phyloP scores from a whole-genome alignment of 2,797 vertebrate genomes.

The Acanthiza pusilla region DNA sequence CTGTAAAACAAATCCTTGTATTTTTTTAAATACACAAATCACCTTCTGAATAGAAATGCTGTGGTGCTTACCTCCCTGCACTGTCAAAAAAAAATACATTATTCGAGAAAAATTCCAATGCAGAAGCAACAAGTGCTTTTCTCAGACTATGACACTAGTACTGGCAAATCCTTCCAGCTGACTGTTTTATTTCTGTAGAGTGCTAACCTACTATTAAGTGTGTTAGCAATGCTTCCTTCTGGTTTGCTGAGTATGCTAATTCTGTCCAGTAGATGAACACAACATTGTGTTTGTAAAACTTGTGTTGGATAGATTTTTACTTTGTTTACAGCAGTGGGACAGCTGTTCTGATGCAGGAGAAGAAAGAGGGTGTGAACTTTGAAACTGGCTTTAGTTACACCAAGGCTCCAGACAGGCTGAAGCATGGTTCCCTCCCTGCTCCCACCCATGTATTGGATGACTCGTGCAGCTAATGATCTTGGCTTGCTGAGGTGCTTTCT shows the following conservation, averaged over 20 bases:
- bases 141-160: not conserved
- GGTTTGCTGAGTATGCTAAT: not conserved
- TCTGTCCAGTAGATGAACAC: not conserved
- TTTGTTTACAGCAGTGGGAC: not conserved
- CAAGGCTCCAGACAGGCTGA: not conserved
- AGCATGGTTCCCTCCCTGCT: not conserved
- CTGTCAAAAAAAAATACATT: not conserved
- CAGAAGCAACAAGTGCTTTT: not conserved
- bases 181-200: not conserved
- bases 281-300: not conserved
- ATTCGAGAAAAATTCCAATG: not conserved
- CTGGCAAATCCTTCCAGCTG: not conserved
- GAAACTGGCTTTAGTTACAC: not conserved
- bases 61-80: not conserved
- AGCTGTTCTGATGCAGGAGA: not conserved
- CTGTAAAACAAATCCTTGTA: not conserved
- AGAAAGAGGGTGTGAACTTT: not conserved
- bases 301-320: not conserved
- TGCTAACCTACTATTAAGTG: not conserved
- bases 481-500: not conserved
- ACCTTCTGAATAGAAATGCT: not conserved
- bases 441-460: not conserved
- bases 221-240: not conserved
- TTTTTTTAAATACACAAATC: not conserved
- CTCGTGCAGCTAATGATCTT: rapidly evolving